These are phyloP conservation scores for Hypotaenidia philippensis DNA, from an alignment of 2,797 vertebrate genomes.

Conservation along the genomic window DNA sequence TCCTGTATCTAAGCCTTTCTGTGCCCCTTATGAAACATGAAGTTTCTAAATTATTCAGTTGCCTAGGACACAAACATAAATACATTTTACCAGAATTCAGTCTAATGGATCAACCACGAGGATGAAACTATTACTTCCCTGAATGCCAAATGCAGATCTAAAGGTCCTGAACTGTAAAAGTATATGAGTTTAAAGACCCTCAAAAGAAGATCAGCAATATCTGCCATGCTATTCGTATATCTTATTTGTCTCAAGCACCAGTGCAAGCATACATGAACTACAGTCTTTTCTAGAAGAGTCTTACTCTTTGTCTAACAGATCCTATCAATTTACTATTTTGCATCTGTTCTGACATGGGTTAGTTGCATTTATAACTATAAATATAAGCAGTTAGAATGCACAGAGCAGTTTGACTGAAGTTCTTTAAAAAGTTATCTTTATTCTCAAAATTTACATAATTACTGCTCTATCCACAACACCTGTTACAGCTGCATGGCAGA, in stretches of 20 bases:
- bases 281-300: not conserved
- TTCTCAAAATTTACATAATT: not conserved
- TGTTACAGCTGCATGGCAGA: slow-evolving; percentile 10
- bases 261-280: not conserved
- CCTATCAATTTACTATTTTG: not conserved
- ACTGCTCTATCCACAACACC: not conserved
- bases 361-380: not conserved
- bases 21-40: not conserved
- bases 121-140: not conserved
- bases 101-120: accelerated
- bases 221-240: not conserved
- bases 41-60: not conserved
- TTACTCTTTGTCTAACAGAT: not conserved
- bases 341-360: not conserved
- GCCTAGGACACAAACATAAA: not conserved
- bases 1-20: not conserved
- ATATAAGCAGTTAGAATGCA: not conserved
- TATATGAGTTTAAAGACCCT: not conserved
- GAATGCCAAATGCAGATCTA: not conserved
- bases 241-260: not conserved
- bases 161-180: not conserved
- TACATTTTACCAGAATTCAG: not conserved
- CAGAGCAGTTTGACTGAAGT: not conserved
- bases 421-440: slow-evolving; percentile 13
- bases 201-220: not conserved